Evolutionary conservation across 2,113 vertebrate species (phyloP), one percentile per base, ranked within the genome.

Genomic region (Ictalurus punctatus): DNA sequence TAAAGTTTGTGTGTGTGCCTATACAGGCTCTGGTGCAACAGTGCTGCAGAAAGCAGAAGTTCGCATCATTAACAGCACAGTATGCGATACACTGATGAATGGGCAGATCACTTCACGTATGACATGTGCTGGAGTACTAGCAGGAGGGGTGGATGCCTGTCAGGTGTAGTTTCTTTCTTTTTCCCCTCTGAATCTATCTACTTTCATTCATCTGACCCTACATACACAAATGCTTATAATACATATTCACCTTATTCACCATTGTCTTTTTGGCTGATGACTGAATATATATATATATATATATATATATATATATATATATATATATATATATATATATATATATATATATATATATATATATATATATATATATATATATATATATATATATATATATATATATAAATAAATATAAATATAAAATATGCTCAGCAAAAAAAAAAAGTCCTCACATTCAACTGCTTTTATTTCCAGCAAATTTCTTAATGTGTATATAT

Each of bases 1-100:
- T 54, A 25, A 30, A 69, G 19, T 44, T 12, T 74, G 23, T 89
- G 71, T 92, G 14, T 59, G 52, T 88, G 71, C 56, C 8, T 76
- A 16, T 80, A 54, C 93, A 98, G 97, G 97, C 73, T 27, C 21
- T 0, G 97, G 93, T 0, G 96, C 97, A 0, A 14, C 73, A 0
- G 82, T 97, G 84, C 94, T 99, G 48, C 98, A 99, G 93, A 99
- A 99, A 84, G 98, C 98, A 0, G 95, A 96, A 78, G 97, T 99
- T 85, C 96, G 98, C 0, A 91, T 98, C 89, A 98, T 99, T 92
- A 99, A 99, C 93, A 91, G 95, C 82, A 93, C 94, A 0, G 93
- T 95, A 13, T 99, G 98, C 37, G 91, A 97, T 61, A 0, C 73
- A 0, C 93, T 99, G 88, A 95, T 99, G 94, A 27, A 1, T 0